Evolutionary conservation across 2,797 vertebrate genomes (phyloP), one percentile per base, ranked within the genome.

Genomic region (Buphagus erythrorhynchus): DNA sequence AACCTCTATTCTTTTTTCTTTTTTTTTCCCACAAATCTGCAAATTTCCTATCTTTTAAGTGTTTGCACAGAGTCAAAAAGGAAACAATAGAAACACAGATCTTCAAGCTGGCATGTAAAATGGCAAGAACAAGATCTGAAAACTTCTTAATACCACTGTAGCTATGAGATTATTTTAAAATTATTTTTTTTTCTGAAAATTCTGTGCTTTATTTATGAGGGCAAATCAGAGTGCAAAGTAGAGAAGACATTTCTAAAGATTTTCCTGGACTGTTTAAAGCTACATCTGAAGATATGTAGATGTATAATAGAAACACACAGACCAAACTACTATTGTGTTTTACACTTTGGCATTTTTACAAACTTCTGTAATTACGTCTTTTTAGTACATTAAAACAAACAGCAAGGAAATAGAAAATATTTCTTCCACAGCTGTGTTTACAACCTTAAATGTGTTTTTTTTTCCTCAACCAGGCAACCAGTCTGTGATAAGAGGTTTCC

Each of bases 351-450:
- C 69, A 76, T 82, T 95, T 96, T 97, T 95, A 78, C 81, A 93
- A 86, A 85, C 68, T 97, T 88, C 81, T 74, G 90, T 97, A 96
- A 97, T 97, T 94, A 86, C 95, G 90, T 95, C 87, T 96, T 97
- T 97, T 97, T 96, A 90, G 83, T 94, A 93, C 91, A 95, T 97
- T 96, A 97, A 97, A 97, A 97, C 93, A 97, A 97, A 96, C 90
- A 97, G 87, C 80, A 94, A 98, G 94, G 88, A 96, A 97, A 97
- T 85, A 95, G 88, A 96, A 97, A 97, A 96, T 92, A 97, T 89
- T 97, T 96, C 93, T 96, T 94, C 87, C 95, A 96, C 97, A 98
- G 97, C 97, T 98, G 97, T 98, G 97, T 98, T 98, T 98, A 98
- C 97, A 96, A 96, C 91, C 94, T 95, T 93, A 86, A 93, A 95